Conservation (phyloP, 2,113 vertebrate species). For the Neoarius graeffei region DNA sequence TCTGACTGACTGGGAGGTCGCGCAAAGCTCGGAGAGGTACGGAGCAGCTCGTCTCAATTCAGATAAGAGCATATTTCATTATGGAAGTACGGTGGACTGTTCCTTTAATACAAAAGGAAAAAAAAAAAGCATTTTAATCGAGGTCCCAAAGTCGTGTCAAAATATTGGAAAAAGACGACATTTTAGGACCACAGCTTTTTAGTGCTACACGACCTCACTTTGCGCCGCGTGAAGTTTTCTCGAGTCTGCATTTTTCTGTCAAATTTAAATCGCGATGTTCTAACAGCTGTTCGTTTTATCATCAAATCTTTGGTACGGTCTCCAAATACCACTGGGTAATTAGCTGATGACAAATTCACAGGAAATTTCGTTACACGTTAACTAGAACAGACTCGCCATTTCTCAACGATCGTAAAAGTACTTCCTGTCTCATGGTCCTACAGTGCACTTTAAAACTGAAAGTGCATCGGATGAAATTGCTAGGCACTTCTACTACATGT, state of each 20-base stretch:
- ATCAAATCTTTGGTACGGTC: slow-evolving; percentile 5
- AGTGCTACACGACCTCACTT: slow-evolving; percentile 1
- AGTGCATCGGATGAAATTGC: slow-evolving; percentile 3
- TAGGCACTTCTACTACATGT: slow-evolving; percentile 26
- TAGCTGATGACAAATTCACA: not conserved
- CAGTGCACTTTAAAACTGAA: not conserved
- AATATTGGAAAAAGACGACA: not conserved
- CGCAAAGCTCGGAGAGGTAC: too few relatives aligned
- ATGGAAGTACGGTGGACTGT: too few relatives aligned
- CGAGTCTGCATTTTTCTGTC: not conserved
- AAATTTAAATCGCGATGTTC: not conserved
- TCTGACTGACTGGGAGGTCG: too few relatives aligned
- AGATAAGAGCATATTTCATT: too few relatives aligned
- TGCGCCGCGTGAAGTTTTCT: not conserved
- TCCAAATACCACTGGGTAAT: slow-evolving; percentile 6
- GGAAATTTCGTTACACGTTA: not conserved
- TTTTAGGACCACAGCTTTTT: not conserved
- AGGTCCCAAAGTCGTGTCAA: not conserved
- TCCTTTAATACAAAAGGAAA: slow-evolving; percentile 5
- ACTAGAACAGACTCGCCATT: not conserved
- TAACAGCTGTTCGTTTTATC: not conserved
- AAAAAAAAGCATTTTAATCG: not conserved
- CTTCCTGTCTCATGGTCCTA: not conserved
- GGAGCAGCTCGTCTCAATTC: too few relatives aligned
- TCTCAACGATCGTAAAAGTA: not conserved